A percentile compares a stretch with the other conserved stretches of the same genome.
These are phyloP conservation scores for Phytoseiulus persimilis DNA, from an alignment of 2,888 invertebrate species.

Conservation along the genomic window DNA sequence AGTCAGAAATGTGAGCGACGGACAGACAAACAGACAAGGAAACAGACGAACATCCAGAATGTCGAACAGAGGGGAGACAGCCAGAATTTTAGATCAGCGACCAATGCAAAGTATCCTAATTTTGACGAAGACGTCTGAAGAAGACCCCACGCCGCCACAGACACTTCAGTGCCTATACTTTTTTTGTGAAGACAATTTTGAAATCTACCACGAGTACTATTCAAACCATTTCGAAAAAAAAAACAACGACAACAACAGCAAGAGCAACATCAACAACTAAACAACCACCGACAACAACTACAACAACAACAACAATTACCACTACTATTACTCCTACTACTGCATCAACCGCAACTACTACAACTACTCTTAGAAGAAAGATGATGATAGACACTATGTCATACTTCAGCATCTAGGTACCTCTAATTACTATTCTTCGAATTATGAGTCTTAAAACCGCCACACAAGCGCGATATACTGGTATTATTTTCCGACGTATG, in stretches of 20 bases:
- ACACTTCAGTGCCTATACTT: conserved; percentile 37
- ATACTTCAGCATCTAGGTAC: neutral
- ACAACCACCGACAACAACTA: neutral
- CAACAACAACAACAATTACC: neutral
- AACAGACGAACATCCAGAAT: too few species aligned
- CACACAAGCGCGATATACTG: neutral
- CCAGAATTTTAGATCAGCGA: conserved; percentile 9
- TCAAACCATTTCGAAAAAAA: neutral
- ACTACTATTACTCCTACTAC: neutral
- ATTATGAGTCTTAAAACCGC: neutral
- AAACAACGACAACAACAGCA: neutral
- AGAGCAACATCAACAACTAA: neutral
- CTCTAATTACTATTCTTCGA: neutral
- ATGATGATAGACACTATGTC: neutral
- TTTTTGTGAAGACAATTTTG: conserved; percentile 18
- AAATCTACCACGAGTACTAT: conserved; percentile 23
- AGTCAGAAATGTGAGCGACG: neutral
- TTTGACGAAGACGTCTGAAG: neutral
- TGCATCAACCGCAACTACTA: neutral
- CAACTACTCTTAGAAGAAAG: neutral
- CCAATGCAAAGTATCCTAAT: conserved; percentile 33
- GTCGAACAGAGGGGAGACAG: neutral
- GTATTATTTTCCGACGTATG: neutral
- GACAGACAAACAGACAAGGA: too few species aligned
- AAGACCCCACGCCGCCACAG: conserved; percentile 27